Evolutionary conservation across 2,113 vertebrate genomes (phyloP), one percentile per base, ranked within the genome.

Genomic region (Phrynosoma platyrhinos): DNA sequence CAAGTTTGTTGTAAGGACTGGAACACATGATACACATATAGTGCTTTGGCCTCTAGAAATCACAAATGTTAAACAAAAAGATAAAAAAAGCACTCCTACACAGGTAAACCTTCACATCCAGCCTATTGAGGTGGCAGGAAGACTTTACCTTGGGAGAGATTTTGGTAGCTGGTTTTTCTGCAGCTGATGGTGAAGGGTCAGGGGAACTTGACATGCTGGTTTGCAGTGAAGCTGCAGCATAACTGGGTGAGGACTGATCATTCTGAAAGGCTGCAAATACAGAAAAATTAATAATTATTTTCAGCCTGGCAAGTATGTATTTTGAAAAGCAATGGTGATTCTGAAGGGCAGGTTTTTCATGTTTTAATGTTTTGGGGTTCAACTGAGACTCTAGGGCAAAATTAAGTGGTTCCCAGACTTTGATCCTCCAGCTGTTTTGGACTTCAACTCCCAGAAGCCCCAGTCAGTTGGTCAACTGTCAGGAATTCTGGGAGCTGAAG

Each of bases 151-250:
- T 95, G 75, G 90, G 88, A 30, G 83, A 1, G 6, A 79, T 64
- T 88, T 79, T 94, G 84, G 90, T 58, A 13, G 72, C 9, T 40
- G 62, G 94, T n/a, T 93, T 93, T 25, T 92, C 91, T 4, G 64
- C 75, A 1, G 47, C 8, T 55, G 55, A 81, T 1, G 91, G 88
- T 30, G 90, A 25, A 12, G 95, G 86, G 40, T 87, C 85, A 5
- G 86, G 30, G 76, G 84, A 32, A 14, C 42, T 30, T 30, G 86
- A 55, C 91, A 72, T 4, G 23, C 94, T 91, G 16, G 96, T 93
- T 91, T 98, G 97, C 84, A 98, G 95, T 0, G 98, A 95, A 4
- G 96, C 98, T 0, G 97, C 94, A 21, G 98, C 98, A 0, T 98
- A 98, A 93, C 97, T 98, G 92, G 98, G 95, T 6, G 94, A 93